phyloP scores from a whole-genome alignment of 2,888 invertebrate genomes.

The Platycheirus albimanus region DNA sequence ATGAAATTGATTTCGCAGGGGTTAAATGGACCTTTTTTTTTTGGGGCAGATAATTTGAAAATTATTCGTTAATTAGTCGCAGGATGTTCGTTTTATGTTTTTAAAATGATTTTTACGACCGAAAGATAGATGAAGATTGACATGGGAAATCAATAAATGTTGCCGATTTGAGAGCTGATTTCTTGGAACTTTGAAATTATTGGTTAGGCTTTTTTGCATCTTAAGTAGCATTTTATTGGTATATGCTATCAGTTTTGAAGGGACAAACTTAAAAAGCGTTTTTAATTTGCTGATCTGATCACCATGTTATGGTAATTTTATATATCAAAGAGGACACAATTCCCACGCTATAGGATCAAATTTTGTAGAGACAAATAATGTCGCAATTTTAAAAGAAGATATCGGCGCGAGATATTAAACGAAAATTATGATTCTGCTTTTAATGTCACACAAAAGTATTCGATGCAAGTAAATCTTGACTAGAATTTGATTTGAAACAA shows the following conservation, averaged over 20 bases:
- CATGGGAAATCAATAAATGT: constrained; percentile 67
- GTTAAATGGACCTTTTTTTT: constrained; percentile 42
- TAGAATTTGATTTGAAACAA: no score
- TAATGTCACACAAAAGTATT: no score
- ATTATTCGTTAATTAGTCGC: constrained; percentile 63
- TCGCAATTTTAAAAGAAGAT: no score
- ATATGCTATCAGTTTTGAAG: constrained; percentile 4
- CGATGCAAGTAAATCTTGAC: no score
- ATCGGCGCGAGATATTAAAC: no score
- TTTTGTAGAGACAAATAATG: no score
- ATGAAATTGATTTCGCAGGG: constrained; percentile 47
- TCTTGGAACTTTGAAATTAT: constrained; percentile 41
- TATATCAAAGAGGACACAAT: background rate
- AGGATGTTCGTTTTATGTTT: constrained; percentile 49
- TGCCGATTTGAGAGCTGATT: constrained; percentile 9
- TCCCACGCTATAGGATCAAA: background rate
- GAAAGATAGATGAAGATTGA: constrained; percentile 38
- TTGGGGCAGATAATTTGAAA: constrained; percentile 51
- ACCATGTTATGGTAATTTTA: constrained; percentile 30
- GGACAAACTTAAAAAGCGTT: constrained; percentile 14
- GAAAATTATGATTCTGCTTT: no score
- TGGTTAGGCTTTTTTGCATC: constrained; percentile 11
- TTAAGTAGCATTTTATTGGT: background rate
- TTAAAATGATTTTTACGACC: constrained; percentile 55
- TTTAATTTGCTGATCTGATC: constrained; percentile 38